Base-by-base conservation (phyloP, 2,113 vertebrate species). In the Delphinus delphis region DNA sequence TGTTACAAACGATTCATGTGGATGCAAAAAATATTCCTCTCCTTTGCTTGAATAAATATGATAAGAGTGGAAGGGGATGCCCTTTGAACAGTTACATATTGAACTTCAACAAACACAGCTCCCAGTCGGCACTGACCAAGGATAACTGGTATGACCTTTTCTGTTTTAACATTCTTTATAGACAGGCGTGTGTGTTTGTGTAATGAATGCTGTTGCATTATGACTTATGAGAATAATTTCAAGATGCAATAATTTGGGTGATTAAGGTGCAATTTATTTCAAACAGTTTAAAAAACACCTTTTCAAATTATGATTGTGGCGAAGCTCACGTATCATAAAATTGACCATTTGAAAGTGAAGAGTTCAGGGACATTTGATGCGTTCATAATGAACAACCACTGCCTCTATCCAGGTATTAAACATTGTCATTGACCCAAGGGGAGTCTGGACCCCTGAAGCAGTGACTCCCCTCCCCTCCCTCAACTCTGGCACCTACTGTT, bases 61-160 rank as follows among this genome's bases (percentile, higher is more conserved):
- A 98, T 58, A 88, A 55, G 1, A 88, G 17, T 21, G 93, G 98
- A 86, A 97, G 97, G 70, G 94, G 10, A 17, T 14, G 1, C 84
- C 97, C 95, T 38, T 90, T 98, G 89, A 98, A 98, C 82, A 96
- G 97, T 3, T 98, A 98, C 11, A 70, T 85, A 31, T 80, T 98
- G 47, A 97, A 98, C 76, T 98, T 98, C 2, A 98, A 97, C 26
- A 98, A 97, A 95, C 95, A 97, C 0, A 96, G 93, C 13, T 98
- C 94, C 36, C 74, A 98, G 76, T 17, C 0, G 47, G 88, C 97
- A 65, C 0, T 98, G 95, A 71, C 50, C 67, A 68, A 6, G 0
- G 97, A 98, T 68, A 98, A 98, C 68, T 89, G 97, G 98, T 98
- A 98, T 0, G 79, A 79, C 5, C 21, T 63, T 58, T 84, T 47